Evolutionary conservation across 2,888 invertebrate genomes (phyloP), one percentile per base, ranked within the genome.

Genomic region (Stenchaetothrips biformis): DNA sequence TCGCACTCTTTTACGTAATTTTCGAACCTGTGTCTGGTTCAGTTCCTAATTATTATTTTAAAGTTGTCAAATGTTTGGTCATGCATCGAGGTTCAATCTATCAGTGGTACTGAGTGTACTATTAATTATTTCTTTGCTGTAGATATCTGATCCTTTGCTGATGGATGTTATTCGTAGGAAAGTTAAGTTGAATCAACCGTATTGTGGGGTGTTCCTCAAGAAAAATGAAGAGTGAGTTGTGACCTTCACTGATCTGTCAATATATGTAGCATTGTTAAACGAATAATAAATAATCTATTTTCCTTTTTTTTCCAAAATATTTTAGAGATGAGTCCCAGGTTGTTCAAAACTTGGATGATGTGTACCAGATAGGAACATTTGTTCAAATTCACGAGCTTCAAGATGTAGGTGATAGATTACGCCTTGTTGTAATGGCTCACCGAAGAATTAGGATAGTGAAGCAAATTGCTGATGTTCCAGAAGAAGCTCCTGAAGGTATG

Each of bases 311-410:
- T 25, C 53, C n/a, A n/a, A n/a, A 37, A 62, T 27, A 59, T 81
- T 83, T 49, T 81, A 92, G 91, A 83, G 95, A 95, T 85, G 95
- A 96, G 83, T 89, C 92, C 0, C 98, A 98, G 85, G 89, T 97
- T 25, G 94, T 99, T 0, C 89, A 92, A 16, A 93, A 90, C 80
- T 85, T 98, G 48, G 92, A 94, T 82, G 98, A 99, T 83, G 90
- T 99, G 67, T 95, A 98, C 86, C 88, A 91, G 80, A 91, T 98
- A 48, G 99, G 99, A 11, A 96, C 98, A 2, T 99, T 99, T 87
- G 99, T 97, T 11, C 98, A 99, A 88, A 98, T 99, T 83, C 96
- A 97, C 84, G 99, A 99, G 87, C 92, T 99, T 88, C 97, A 98
- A 86, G 98, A 98, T 86, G 89, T 97, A 86, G 98, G 96, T 8